Evolutionary conservation across 2,888 invertebrate species (phyloP).

Genomic region (Dastarcus helophoroides): DNA sequence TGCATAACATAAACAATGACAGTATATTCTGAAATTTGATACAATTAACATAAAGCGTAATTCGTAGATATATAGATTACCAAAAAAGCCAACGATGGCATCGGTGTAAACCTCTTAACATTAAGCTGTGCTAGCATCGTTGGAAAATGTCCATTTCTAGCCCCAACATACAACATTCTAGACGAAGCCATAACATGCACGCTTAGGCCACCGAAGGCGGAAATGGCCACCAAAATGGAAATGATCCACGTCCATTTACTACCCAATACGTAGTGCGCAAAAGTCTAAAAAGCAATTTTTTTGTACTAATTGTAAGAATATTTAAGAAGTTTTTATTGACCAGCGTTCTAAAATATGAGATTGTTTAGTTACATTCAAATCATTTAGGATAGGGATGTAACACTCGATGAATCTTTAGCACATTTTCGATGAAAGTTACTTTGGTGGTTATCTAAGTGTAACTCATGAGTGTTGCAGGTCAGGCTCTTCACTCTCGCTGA

Average conservation of each 20-base stretch:
- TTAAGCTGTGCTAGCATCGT: conserved; percentile 68
- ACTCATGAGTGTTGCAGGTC: too few species aligned
- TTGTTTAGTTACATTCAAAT: too few species aligned
- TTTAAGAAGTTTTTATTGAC: too few species aligned
- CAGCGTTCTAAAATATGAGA: too few species aligned
- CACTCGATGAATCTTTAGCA: too few species aligned
- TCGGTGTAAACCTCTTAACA: conserved; percentile 61
- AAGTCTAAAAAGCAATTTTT: conserved; percentile 52
- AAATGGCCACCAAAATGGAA: conserved; percentile 85
- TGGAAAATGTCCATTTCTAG: conserved; percentile 81
- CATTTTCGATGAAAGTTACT: too few species aligned
- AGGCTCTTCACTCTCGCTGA: too few species aligned
- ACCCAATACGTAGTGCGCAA: conserved; percentile 67
- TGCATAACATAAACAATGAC: conserved; percentile 74
- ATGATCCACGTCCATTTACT: conserved; percentile 67
- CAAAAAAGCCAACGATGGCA: conserved; percentile 72
- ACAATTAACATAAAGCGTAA: conserved; percentile 1
- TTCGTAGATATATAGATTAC: conserved; percentile 40
- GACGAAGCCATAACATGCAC: conserved; percentile 95
- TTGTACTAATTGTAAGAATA: too few species aligned
- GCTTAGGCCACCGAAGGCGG: conserved; percentile 84
- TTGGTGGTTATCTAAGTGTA: too few species aligned
- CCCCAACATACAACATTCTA: conserved; percentile 84
- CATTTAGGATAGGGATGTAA: too few species aligned
- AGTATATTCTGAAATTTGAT: conserved; percentile 58